Conservation (phyloP, 2,113 vertebrate species). For the Herpetotheres cachinnans region DNA sequence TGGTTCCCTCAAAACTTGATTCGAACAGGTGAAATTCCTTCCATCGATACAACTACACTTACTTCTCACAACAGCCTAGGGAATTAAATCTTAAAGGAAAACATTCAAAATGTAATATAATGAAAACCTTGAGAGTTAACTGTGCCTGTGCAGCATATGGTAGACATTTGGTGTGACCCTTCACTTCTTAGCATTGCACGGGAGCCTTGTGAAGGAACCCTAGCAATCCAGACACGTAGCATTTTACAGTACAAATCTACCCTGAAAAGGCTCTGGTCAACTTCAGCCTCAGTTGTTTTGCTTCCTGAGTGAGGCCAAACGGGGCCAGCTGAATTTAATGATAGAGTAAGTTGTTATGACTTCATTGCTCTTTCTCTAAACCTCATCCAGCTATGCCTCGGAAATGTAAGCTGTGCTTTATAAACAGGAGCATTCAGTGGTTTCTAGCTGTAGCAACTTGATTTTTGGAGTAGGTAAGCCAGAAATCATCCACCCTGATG, state of each 20-base stretch:
- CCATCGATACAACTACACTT: not conserved
- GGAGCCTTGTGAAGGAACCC: slow-evolving; percentile 61
- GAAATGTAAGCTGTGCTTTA: not conserved
- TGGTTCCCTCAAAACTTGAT: not conserved
- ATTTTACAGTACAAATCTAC: not conserved
- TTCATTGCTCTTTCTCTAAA: slow-evolving; percentile 10
- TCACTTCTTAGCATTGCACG: slow-evolving; percentile 39
- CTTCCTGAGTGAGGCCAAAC: not conserved
- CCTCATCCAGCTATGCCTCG: not conserved
- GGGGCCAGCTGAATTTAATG: not conserved
- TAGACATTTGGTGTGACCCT: slow-evolving; percentile 65
- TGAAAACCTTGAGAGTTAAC: slow-evolving; percentile 55
- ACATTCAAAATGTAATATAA: not conserved
- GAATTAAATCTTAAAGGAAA: slow-evolving; percentile 34
- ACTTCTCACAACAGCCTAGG: not conserved
- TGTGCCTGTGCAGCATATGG: slow-evolving; percentile 56
- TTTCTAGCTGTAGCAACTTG: not conserved
- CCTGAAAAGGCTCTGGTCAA: not conserved
- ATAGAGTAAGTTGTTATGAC: not conserved
- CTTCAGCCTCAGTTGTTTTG: slow-evolving; percentile 4
- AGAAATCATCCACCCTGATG: not conserved
- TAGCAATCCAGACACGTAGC: slow-evolving; percentile 17
- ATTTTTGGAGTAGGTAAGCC: not conserved
- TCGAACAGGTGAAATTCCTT: not conserved
- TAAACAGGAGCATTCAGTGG: not conserved